Evolutionary conservation across 2,888 invertebrate species (phyloP), one percentile per base, ranked within the genome.

Genomic region (Ormyrus thymus): DNA sequence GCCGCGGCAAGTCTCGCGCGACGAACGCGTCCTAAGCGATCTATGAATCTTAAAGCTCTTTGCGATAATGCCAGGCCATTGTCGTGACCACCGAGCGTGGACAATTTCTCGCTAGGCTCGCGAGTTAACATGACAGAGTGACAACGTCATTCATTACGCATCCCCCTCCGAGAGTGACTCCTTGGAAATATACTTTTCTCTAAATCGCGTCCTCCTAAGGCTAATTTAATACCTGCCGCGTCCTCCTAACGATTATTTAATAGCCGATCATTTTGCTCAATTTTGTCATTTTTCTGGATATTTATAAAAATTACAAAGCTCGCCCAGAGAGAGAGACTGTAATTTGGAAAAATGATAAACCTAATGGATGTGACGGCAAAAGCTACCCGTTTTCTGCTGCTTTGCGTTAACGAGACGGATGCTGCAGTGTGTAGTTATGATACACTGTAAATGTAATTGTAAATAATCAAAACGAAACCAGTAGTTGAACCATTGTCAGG

Each of bases 31-130:
- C n/a, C 43, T 48, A 65, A 74, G 48, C 55, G 61, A 76, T 69
- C 46, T 45, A 45, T 46, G 58, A 48, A 74, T 75, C 73, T 66
- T 45, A 71, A 74, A 70, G 46, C 75, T 76, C 72, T 81, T 78
- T 68, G 78, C 74, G 81, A 82, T 82, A 84, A 82, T 82, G 72
- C 83, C 69, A 62, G 59, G 78, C 76, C 77, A 64, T 77, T 78
- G 74, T 78, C 76, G 81, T 83, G 82, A 83, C 82, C 79, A 82
- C 79, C 74, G 78, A 83, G 82, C 83, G 81, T 83, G 83, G 81
- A 82, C 83, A 84, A 84, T 84, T 84, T 83, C 84, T 83, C 83
- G 83, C 80, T 84, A 82, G 74, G 70, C 77, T 79, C 72, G 74
- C 56, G 80, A 81, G 81, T 80, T 77, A 78, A 76, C 82, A 81